Evolutionary conservation across 1,140 invertebrate species (phyloP), one percentile per base, ranked within the genome.

Genomic region (Tetranychus urticae): DNA sequence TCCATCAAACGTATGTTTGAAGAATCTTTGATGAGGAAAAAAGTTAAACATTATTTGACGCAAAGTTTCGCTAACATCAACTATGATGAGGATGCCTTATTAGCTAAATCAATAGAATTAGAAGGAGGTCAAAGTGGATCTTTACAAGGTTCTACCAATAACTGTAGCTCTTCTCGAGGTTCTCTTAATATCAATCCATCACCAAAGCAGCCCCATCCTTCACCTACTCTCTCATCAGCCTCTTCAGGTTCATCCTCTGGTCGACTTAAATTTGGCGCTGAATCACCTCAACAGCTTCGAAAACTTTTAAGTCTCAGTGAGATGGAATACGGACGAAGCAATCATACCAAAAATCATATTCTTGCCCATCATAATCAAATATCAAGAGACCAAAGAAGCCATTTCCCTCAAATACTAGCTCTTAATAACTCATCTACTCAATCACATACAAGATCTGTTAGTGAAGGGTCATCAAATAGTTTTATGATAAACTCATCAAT

Each of bases 261-360:
- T 46, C 37, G 42, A 14, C 33, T 58, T 31, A 58, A 58, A 35
- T 58, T 58, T 46, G 57, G 57, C 33, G 57, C 57, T 33, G 57
- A 58, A 46, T 45, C 37, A 34, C 57, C 57, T 23, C 57, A 58
- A 23, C 57, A 58, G 23, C 42, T 58, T 7, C 57, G 57, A n/a
- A 58, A 58, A 46, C 31, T 58, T n/a, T 23, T 58, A 46, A 58
- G 57, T 46, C 34, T 58, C 23, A 58, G 57, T 58, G 57, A 58
- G 34, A 35, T 58, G 36, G 57, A 58, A 52, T 52, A 52, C 7
- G 31, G 31, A n/a, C 50, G 50, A 52, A 52, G 31, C 23, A 52
- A 52, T 34, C 14, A 33, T 23, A 58, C 34, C 10, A 46, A 31
- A 31, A 23, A 13, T 33, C 55, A 37, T 37, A 58, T 8, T 33